A percentile compares a stretch with the other conserved stretches of the same genome.
Evolutionary conservation across 2,113 vertebrate species (phyloP).

Genomic region (Brachyistius frenatus): DNA sequence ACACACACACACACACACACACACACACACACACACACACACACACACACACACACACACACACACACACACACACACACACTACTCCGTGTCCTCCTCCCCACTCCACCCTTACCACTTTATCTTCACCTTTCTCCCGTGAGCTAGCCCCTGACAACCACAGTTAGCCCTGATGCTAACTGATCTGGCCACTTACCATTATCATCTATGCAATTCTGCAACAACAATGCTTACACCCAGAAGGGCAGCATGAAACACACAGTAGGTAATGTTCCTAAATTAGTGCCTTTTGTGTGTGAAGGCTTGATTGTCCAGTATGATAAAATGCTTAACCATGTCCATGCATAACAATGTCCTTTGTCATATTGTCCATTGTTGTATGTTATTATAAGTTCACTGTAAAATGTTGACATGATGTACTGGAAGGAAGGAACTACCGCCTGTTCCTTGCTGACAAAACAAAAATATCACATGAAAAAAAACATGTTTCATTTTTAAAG

Average conservation of each 20-base stretch:
- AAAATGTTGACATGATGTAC: background rate
- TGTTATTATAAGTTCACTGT: background rate
- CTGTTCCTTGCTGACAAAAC: no score
- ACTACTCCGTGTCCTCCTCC: slow-evolving; percentile 30
- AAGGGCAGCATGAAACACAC: slow-evolving; percentile 16
- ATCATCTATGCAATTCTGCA: slow-evolving; percentile 65
- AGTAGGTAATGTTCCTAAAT: slow-evolving; percentile 29
- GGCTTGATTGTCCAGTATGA: background rate
- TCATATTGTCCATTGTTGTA: background rate
- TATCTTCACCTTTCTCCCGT: slow-evolving; percentile 73
- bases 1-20: slow-evolving; percentile 24
- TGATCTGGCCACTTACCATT: slow-evolving; percentile 76
- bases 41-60: slow-evolving; percentile 23
- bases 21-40: slow-evolving; percentile 13
- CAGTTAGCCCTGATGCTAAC: slow-evolving; percentile 71
- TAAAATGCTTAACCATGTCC: background rate
- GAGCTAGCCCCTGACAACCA: slow-evolving; percentile 67
- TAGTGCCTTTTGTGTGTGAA: background rate
- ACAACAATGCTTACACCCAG: slow-evolving; percentile 27
- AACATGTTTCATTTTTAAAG: no score
- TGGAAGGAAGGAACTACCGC: background rate
- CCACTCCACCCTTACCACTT: slow-evolving; percentile 58
- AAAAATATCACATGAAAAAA: no score
- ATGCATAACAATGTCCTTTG: background rate
- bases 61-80: slow-evolving; percentile 46